These are phyloP conservation scores for Discoglossus pictus DNA, from an alignment of 2,797 vertebrate species.

Conservation along the genomic window DNA sequence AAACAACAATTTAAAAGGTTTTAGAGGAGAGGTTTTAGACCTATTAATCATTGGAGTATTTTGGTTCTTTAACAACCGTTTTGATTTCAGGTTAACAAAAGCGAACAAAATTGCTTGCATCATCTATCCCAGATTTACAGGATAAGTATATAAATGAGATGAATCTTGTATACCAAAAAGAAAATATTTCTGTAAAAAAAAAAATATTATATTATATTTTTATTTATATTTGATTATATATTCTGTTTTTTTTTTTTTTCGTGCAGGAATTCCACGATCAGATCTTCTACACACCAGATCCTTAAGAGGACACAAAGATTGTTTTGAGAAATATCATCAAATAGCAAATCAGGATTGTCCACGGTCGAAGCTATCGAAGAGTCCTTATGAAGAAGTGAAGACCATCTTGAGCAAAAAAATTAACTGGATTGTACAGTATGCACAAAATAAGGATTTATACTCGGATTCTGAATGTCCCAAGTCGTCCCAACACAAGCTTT, in stretches of 20 bases:
- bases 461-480: slow-evolving; percentile 74
- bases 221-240: neutral
- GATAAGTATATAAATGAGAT: too few species aligned
- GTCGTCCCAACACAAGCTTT: slow-evolving; percentile 75
- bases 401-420: slow-evolving; percentile 90
- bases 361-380: slow-evolving; percentile 84
- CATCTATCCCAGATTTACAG: too few species aligned
- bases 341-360: slow-evolving; percentile 96
- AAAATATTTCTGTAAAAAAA: too few species aligned
- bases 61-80: too few species aligned
- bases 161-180: too few species aligned
- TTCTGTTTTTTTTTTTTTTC: slow-evolving; percentile 36
- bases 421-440: slow-evolving; percentile 91
- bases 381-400: slow-evolving; percentile 92
- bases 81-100: too few species aligned
- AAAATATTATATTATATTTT: neutral
- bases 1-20: too few species aligned
- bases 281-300: slow-evolving; percentile 91
- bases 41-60: too few species aligned
- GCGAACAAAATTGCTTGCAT: too few species aligned
- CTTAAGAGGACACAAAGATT: slow-evolving; percentile 92
- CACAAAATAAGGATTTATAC: slow-evolving; percentile 89
- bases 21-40: too few species aligned
- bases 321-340: slow-evolving; percentile 97
- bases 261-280: slow-evolving; percentile 82